A percentile compares a stretch with the other conserved stretches of the same genome.
phyloP scores from a whole-genome alignment of 35 echinoderm and acorn worm species.

The Heliocidaris tuberculata region DNA sequence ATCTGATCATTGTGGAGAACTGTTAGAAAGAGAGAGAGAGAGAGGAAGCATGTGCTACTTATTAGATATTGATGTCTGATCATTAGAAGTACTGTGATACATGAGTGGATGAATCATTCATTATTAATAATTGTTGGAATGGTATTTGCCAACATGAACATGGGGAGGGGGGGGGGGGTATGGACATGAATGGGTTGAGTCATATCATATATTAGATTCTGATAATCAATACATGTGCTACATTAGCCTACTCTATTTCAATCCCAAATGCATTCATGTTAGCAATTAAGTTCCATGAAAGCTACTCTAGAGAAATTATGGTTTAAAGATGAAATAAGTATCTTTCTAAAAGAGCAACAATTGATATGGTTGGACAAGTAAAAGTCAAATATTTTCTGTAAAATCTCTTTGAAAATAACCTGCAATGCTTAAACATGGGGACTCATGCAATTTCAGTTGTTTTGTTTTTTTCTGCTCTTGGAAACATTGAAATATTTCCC shows the following conservation, averaged over 20 bases:
- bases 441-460: no score
- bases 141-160: background rate
- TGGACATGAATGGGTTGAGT: background rate
- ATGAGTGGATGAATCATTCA: constrained; percentile 7
- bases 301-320: background rate
- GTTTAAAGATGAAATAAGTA: background rate
- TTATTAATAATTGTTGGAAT: background rate
- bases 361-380: background rate
- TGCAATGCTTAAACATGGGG: no score
- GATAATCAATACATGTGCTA: background rate
- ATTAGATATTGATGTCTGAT: constrained; percentile 9
- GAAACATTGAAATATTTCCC: no score
- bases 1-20: background rate
- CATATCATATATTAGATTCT: constrained; percentile 4
- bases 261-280: background rate
- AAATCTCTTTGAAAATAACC: no score
- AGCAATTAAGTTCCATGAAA: background rate
- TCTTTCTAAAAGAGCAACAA: background rate
- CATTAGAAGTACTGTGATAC: constrained; percentile 2
- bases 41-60: background rate
- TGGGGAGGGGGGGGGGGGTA: background rate
- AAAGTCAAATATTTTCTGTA: background rate
- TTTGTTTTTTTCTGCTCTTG: no score
- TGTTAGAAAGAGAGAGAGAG: background rate
- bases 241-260: background rate